A percentile compares a stretch with the other conserved stretches of the same genome.
Evolutionary conservation across 1,140 invertebrate species (phyloP).

Genomic region (Lepidurus apus): DNA sequence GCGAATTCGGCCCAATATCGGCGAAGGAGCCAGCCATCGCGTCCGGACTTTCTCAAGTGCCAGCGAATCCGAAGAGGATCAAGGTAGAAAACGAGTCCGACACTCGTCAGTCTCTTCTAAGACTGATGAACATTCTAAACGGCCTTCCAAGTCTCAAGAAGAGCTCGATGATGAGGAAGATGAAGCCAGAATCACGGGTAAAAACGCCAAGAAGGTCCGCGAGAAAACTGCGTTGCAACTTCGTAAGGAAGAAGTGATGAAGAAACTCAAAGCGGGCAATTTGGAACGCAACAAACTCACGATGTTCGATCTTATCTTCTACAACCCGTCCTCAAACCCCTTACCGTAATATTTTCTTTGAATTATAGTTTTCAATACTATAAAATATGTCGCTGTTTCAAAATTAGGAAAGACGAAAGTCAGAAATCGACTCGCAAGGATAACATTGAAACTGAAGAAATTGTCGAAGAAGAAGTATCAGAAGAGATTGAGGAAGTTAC

Average conservation of each 20-base stretch:
- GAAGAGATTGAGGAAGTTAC: constrained; percentile 35
- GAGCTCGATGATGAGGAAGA: neutral
- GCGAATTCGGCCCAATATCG: constrained; percentile 26
- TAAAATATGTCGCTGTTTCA: constrained; percentile 44
- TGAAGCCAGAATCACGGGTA: neutral
- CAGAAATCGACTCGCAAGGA: neutral
- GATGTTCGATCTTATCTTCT: constrained; percentile 86
- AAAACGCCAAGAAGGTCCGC: neutral
- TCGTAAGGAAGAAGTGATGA: constrained; percentile 31
- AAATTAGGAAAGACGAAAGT: neutral
- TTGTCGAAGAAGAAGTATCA: constrained; percentile 35
- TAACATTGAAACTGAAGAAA: neutral
- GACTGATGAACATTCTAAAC: neutral
- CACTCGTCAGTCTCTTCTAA: neutral
- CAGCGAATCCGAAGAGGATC: constrained; percentile 33
- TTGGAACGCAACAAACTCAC: constrained; percentile 65
- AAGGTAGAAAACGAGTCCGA: neutral
- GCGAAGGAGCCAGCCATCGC: neutral
- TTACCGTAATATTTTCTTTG: constrained; percentile 38
- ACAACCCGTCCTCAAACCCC: constrained; percentile 60
- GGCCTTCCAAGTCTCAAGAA: neutral
- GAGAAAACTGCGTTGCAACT: constrained; percentile 31
- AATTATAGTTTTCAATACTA: constrained; percentile 50
- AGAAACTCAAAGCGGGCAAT: constrained; percentile 51
- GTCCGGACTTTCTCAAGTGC: constrained; percentile 33